Evolutionary conservation across 35 echinoderm and acorn worm genomes (phyloP).

Genomic region (Ophioderma brevispina): DNA sequence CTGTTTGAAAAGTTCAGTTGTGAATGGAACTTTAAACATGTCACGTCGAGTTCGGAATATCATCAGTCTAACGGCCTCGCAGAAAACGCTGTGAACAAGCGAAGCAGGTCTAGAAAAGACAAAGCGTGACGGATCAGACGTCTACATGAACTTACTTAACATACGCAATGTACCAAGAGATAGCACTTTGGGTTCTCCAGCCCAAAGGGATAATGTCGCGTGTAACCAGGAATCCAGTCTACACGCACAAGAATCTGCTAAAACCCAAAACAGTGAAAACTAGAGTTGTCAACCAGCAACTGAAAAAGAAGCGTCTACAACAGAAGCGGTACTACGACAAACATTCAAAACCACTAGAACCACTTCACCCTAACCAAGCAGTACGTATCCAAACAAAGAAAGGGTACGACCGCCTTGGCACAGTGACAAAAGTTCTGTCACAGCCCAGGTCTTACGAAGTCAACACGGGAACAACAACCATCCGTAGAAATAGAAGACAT

Average conservation of each 20-base stretch:
- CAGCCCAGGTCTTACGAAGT: slow-evolving; percentile 37
- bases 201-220: slow-evolving; percentile 34
- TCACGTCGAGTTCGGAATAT: background rate
- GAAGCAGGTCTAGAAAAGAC: slow-evolving; percentile 44
- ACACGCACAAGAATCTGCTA: background rate
- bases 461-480: background rate
- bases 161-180: slow-evolving; percentile 25
- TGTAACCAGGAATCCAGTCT: slow-evolving; percentile 4
- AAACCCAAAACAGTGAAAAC: slow-evolving; percentile 36
- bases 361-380: slow-evolving; percentile 31
- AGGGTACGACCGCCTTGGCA: slow-evolving; percentile 36
- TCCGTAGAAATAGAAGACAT: slow-evolving; percentile 23
- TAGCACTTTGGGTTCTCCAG: slow-evolving; percentile 13
- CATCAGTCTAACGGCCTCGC: slow-evolving; percentile 49
- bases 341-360: slow-evolving; percentile 1
- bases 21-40: background rate
- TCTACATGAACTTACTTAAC: slow-evolving; percentile 49
- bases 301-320: background rate
- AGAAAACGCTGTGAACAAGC: slow-evolving; percentile 45
- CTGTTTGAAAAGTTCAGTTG: background rate
- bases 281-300: background rate
- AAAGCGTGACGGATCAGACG: slow-evolving; percentile 30
- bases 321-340: slow-evolving; percentile 44
- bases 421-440: background rate
- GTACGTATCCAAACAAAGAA: slow-evolving; percentile 31